phyloP scores from a whole-genome alignment of 2,888 invertebrate species.

The Tholera decimalis region DNA sequence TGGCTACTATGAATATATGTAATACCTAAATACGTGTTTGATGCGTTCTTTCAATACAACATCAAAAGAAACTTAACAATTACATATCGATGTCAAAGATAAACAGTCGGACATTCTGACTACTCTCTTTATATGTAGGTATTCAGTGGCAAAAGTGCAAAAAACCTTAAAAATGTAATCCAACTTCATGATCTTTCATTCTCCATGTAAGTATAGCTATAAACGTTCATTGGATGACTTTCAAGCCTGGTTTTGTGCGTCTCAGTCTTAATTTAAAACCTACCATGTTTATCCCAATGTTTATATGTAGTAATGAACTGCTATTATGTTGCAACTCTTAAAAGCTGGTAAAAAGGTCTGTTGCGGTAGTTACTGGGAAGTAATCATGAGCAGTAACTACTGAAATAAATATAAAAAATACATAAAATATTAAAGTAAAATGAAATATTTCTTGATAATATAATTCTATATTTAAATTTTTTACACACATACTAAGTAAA shows the following conservation, averaged over 20 bases:
- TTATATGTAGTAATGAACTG: slow-evolving; percentile 37
- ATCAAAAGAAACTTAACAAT: neutral
- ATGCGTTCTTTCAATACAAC: neutral
- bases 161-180: slow-evolving; percentile 21
- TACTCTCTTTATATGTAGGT: neutral
- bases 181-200: slow-evolving; percentile 22
- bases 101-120: neutral
- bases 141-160: neutral
- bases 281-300: slow-evolving; percentile 19
- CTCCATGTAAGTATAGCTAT: slow-evolving; percentile 22
- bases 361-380: neutral
- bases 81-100: slow-evolving; percentile 1
- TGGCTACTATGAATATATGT: neutral
- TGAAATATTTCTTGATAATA: too few relatives aligned
- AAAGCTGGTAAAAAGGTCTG: neutral
- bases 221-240: slow-evolving; percentile 29
- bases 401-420: too few relatives aligned
- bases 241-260: slow-evolving; percentile 17
- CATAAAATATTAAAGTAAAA: too few relatives aligned
- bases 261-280: slow-evolving; percentile 37
- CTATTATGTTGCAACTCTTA: slow-evolving; percentile 9
- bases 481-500: too few relatives aligned
- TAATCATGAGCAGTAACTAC: too few relatives aligned
- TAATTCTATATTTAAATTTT: too few relatives aligned
- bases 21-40: neutral